Percentiles rank a stretch among this genome's conserved stretches.
Evolutionary conservation across 2,888 invertebrate genomes (phyloP).

Genomic region (Drosophila algonquin): DNA sequence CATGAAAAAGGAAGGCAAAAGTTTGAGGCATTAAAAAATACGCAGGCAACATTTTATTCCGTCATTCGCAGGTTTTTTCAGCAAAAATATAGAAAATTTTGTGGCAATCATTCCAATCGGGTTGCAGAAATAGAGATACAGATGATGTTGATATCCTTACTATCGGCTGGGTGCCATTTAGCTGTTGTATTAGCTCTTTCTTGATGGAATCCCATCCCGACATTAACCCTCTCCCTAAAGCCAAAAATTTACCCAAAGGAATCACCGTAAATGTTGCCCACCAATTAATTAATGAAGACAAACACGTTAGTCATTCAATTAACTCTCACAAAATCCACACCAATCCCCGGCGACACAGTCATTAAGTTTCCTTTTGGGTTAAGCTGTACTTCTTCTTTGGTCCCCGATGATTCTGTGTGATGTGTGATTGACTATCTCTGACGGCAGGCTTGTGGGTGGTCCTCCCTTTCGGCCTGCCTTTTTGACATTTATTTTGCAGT

Average conservation of each 20-base stretch:
- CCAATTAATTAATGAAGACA: conserved; percentile 1
- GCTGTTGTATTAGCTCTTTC: no score
- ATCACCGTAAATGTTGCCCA: not conserved
- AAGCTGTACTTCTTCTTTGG: not conserved
- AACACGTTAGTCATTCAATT: conserved; percentile 1
- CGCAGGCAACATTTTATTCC: not conserved
- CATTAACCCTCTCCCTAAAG: no score
- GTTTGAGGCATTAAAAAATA: not conserved
- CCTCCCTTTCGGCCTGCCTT: conserved; percentile 20
- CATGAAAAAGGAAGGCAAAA: not conserved
- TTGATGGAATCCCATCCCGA: no score
- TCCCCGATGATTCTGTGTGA: conserved; percentile 1
- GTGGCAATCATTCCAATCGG: no score
- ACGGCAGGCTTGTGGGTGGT: conserved; percentile 9
- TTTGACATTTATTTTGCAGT: conserved; percentile 43
- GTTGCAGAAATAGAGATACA: no score
- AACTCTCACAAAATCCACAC: not conserved
- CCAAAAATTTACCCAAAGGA: not conserved
- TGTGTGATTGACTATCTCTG: conserved; percentile 47
- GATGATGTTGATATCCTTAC: no score
- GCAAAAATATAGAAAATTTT: not conserved
- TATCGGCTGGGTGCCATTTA: no score
- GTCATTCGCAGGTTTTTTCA: not conserved
- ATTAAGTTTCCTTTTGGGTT: conserved; percentile 18
- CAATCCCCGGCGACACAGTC: conserved; percentile 6